Evolutionary conservation across 2,797 vertebrate species (phyloP), one percentile per base, ranked within the genome.

Genomic region (Rhodeus uyekii): DNA sequence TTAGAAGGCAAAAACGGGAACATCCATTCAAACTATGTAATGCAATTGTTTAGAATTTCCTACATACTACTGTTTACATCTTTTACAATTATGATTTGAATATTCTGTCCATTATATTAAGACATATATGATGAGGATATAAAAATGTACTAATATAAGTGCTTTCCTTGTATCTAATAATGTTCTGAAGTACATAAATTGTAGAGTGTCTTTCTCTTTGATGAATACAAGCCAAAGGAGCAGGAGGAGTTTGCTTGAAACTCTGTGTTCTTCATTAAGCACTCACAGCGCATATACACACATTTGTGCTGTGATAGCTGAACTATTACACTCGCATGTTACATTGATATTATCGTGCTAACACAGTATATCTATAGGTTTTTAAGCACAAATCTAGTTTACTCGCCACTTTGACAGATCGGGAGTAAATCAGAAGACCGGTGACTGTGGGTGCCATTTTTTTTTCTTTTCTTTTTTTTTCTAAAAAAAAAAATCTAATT

Each of bases 381-480:
- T 95, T 95, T 94, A 95, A 95, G 92, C 93, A 94, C 93, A 95
- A 90, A 91, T 58, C 84, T 92, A 91, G 93, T 94, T 95, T 95
- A 95, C 96, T 94, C 93, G 94, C 92, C 90, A 90, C 90, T 94
- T 95, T 84, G 95, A 95, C 95, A 96, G 94, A 95, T 94, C 92
- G 92, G 91, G 92, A 94, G 95, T 96, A 96, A 96, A 96, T 96
- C 95, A 96, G 94, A 94, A 92, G 93, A 92, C 94, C 93, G 92
- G 93, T 95, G 94, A 95, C 93, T 94, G 93, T 91, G 91, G 89
- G 93, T 95, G 95, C 95, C 95, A 95, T 94, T 27, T 93, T 93
- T 94, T 95, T 96, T 95, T 96, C 22, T 19, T 32, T 60, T 10
- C 2, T 14, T 12, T 42, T 14, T 44, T 44, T 42, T 13, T 4